These are phyloP conservation scores for Clavelina lepadiformis DNA, from an alignment of 23 tunicate species.

Conservation along the genomic window DNA sequence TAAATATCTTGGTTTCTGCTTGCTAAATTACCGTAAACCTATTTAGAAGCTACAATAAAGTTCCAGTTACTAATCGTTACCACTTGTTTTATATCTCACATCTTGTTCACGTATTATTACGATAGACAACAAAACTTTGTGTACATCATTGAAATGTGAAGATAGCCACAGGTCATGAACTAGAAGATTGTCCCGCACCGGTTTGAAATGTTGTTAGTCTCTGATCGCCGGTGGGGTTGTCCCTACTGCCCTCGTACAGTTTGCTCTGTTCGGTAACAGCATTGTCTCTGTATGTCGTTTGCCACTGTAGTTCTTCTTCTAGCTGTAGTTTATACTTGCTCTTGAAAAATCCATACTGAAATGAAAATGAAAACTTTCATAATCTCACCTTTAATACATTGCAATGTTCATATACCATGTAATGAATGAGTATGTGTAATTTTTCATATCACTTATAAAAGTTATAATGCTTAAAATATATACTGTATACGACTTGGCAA, in stretches of 20 bases:
- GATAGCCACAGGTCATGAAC: neutral
- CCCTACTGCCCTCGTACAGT: neutral
- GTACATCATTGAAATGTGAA: neutral
- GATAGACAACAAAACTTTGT: neutral
- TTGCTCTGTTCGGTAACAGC: neutral
- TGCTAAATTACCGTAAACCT: too few species aligned
- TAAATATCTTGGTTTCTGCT: too few species aligned
- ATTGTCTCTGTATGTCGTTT: constrained; percentile 18
- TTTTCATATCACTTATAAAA: too few species aligned
- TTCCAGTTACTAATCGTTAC: neutral
- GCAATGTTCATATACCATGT: too few species aligned
- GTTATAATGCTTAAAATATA: too few species aligned
- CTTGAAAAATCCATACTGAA: constrained; percentile 45
- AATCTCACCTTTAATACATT: too few species aligned
- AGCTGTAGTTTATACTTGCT: constrained; percentile 51
- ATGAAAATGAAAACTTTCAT: too few species aligned
- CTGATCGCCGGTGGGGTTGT: neutral
- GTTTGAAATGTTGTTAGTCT: constrained; percentile 41
- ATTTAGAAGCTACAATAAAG: too few species aligned
- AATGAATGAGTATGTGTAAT: too few species aligned
- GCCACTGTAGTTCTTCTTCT: constrained; percentile 42
- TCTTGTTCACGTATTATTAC: neutral
- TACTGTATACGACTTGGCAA: too few species aligned
- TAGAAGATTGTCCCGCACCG: constrained; percentile 17
- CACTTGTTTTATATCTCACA: neutral